A percentile compares a stretch with the other conserved stretches of the same genome.
phyloP scores from a whole-genome alignment of 1,140 invertebrate species.

The Heliconius melpomene region DNA sequence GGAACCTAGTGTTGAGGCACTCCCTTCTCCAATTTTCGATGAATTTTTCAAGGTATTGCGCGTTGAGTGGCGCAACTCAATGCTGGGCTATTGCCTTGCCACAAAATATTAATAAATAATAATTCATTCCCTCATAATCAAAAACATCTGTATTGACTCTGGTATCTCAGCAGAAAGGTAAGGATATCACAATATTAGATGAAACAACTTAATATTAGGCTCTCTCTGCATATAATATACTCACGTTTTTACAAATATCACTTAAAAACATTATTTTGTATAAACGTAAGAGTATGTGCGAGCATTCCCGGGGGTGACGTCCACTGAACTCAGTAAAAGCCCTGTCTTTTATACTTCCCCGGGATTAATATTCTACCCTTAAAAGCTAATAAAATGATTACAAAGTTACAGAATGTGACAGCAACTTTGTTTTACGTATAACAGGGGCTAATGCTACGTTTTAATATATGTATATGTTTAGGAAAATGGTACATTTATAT shows the following conservation, averaged over 20 bases:
- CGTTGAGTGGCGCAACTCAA: neutral
- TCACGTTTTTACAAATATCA: neutral
- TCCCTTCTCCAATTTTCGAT: too few relatives aligned
- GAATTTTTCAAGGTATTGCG: neutral
- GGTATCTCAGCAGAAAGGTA: too few relatives aligned
- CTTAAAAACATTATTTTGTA: conserved; percentile 12
- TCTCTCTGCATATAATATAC: neutral
- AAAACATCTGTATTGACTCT: too few relatives aligned
- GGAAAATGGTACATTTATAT: too few relatives aligned
- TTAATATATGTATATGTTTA: neutral
- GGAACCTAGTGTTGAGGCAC: too few relatives aligned
- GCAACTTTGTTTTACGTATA: conserved; percentile 25
- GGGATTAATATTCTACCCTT: conserved; percentile 42
- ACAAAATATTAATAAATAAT: too few relatives aligned
- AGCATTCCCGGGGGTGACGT: conserved; percentile 39
- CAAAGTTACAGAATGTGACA: conserved; percentile 35
- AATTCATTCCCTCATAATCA: too few relatives aligned
- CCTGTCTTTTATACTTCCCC: conserved; percentile 45
- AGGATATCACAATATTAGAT: too few relatives aligned
- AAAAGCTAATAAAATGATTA: conserved; percentile 43
- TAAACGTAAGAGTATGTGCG: conserved; percentile 27
- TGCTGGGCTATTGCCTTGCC: neutral
- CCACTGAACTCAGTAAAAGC: conserved; percentile 44
- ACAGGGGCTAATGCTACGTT: neutral
- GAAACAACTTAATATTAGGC: too few relatives aligned